A percentile compares a stretch with the other conserved stretches of the same genome.
Conservation (phyloP, 2,113 vertebrate genomes). For the Psittacara wagleri region DNA sequence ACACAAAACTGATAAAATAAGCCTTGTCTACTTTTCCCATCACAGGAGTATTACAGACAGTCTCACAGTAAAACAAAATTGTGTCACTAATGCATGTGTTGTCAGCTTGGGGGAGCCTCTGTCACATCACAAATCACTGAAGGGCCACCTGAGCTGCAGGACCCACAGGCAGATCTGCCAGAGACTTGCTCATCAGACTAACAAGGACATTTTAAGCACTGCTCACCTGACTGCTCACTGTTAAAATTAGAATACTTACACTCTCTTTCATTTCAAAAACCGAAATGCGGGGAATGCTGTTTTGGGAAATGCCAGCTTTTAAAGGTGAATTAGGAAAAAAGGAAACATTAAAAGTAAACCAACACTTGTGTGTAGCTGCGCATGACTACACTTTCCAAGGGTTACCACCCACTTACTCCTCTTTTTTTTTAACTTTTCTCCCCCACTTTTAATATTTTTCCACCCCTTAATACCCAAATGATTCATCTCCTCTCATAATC, state of each 20-base stretch:
- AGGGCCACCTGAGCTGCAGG: not conserved
- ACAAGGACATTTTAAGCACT: not conserved
- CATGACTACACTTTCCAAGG: not conserved
- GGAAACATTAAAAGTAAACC: not conserved
- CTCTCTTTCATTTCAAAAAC: not conserved
- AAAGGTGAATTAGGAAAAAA: not conserved
- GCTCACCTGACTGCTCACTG: not conserved
- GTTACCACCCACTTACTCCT: not conserved
- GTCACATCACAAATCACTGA: not conserved
- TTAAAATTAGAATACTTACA: not conserved
- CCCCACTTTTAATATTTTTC: accelerated
- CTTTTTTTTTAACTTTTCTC: no score
- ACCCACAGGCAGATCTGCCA: not conserved
- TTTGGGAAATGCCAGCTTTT: not conserved
- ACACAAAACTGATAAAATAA: not conserved
- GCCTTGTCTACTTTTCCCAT: not conserved
- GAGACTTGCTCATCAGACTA: not conserved
- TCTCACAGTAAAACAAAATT: not conserved
- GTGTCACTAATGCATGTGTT: not conserved
- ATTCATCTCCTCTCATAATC: not conserved
- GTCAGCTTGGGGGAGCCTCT: constrained; percentile 15
- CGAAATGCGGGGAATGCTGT: not conserved
- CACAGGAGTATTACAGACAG: not conserved
- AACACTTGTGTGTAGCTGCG: not conserved
- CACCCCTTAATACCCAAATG: not conserved